A percentile compares a stretch with the other conserved stretches of the same genome.
Evolutionary conservation across 2,797 vertebrate species (phyloP).

Genomic region (Allobates femoralis): DNA sequence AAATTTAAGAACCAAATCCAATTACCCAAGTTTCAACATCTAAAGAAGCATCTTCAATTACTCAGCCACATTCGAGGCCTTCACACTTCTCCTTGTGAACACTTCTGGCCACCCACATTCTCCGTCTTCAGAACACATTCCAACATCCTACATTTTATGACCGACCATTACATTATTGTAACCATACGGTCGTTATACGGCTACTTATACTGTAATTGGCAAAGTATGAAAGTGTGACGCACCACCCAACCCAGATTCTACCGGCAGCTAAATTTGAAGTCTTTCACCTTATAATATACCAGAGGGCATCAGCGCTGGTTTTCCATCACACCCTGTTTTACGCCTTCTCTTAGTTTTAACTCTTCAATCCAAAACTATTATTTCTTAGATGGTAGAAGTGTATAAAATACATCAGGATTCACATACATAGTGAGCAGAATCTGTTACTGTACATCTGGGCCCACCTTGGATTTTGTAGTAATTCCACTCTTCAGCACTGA

Average conservation of each 20-base stretch:
- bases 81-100: conserved; percentile 7
- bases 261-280: not conserved
- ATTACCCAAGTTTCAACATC: conserved; percentile 38
- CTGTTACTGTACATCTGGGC: not conserved
- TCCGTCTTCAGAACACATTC: not conserved
- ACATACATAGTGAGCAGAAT: not conserved
- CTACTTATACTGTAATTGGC: conserved; percentile 19
- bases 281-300: conserved; percentile 10
- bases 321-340: not conserved
- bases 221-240: not conserved
- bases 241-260: conserved; percentile 24
- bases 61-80: not conserved
- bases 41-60: conserved; percentile 44
- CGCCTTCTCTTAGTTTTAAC: not conserved
- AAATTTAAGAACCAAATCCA: conserved; percentile 50
- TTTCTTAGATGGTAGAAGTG: not conserved
- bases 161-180: conserved; percentile 23
- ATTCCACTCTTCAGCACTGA: not conserved
- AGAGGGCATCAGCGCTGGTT: not conserved
- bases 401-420: no score
- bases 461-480: not conserved
- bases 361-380: not conserved
- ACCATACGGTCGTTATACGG: not conserved
- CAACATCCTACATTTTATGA: conserved; percentile 25
- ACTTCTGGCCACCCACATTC: conserved; percentile 39